Percentiles rank a stretch among this genome's conserved stretches.
Conservation (phyloP, 2,113 vertebrate species). For the Desmodus rotundus region DNA sequence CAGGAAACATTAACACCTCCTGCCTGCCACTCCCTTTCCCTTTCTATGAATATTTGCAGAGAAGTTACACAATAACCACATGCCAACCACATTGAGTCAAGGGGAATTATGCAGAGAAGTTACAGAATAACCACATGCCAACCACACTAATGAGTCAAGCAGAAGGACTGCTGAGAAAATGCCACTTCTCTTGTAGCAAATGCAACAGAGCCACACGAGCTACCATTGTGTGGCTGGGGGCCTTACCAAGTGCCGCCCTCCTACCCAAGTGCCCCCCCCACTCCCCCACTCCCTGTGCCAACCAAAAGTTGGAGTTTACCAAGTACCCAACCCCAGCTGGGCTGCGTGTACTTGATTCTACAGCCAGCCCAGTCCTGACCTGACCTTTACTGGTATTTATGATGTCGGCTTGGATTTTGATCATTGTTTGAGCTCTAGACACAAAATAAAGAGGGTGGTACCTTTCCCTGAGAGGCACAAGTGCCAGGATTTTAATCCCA, state of each 20-base stretch:
- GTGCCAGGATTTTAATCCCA: constrained; percentile 47
- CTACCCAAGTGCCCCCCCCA: too few species aligned
- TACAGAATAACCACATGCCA: constrained; percentile 30
- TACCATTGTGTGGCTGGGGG: not conserved
- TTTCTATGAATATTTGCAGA: not conserved
- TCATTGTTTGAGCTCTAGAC: constrained; percentile 75
- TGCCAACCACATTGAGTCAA: too few species aligned
- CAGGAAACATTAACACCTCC: not conserved
- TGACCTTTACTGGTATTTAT: constrained; percentile 84
- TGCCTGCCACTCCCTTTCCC: not conserved
- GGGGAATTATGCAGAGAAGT: not conserved
- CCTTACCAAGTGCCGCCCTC: not conserved
- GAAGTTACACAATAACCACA: constrained; percentile 26
- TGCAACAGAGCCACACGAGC: not conserved
- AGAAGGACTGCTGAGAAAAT: constrained; percentile 22
- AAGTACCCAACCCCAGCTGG: constrained; percentile 58
- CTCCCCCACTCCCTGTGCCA: constrained; percentile 20
- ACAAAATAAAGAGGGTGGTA: constrained; percentile 76
- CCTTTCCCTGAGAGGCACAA: constrained; percentile 58
- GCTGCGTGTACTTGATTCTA: constrained; percentile 52
- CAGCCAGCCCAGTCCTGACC: constrained; percentile 68
- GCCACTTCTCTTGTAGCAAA: not conserved
- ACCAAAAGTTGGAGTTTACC: constrained; percentile 66
- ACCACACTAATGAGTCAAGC: constrained; percentile 14
- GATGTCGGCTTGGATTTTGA: constrained; percentile 74